Conservation (phyloP, 2,797 vertebrate genomes). For the Anableps anableps region DNA sequence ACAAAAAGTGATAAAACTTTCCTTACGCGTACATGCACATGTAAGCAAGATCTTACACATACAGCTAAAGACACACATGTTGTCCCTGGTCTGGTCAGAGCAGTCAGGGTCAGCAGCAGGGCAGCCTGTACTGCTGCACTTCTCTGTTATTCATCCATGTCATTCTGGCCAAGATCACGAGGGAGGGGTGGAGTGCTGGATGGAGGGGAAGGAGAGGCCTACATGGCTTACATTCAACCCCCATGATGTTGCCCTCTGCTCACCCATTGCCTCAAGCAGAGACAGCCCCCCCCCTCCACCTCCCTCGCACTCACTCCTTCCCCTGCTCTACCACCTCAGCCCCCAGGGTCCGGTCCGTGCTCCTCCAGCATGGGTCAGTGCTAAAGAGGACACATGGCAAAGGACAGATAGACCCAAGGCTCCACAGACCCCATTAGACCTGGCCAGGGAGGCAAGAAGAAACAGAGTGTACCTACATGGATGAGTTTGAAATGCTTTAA, state of each 20-base stretch:
- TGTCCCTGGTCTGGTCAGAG: constrained; percentile 67
- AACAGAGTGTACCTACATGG: background rate
- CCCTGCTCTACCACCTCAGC: constrained; percentile 48
- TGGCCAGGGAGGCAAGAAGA: constrained; percentile 21
- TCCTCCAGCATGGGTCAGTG: constrained; percentile 75
- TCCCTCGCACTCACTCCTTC: constrained; percentile 35
- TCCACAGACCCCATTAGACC: constrained; percentile 61
- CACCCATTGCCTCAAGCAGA: constrained; percentile 65
- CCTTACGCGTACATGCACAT: background rate
- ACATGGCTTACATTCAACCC: constrained; percentile 70
- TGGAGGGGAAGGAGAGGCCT: constrained; percentile 60
- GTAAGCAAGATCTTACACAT: background rate
- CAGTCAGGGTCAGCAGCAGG: constrained; percentile 72
- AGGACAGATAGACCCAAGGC: constrained; percentile 75
- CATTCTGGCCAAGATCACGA: constrained; percentile 76
- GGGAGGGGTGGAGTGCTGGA: constrained; percentile 65
- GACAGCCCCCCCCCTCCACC: constrained; percentile 27
- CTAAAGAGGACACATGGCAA: constrained; percentile 77
- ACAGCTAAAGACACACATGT: constrained; percentile 9
- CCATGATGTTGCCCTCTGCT: constrained; percentile 69
- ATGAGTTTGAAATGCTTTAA: background rate
- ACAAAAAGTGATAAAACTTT: constrained; percentile 24
- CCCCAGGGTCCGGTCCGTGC: constrained; percentile 55
- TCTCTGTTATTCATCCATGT: constrained; percentile 81
- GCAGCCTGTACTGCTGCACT: constrained; percentile 73